Evolutionary conservation across 2,113 vertebrate genomes (phyloP), one percentile per base, ranked within the genome.

Genomic region (Capreolus pygargus): DNA sequence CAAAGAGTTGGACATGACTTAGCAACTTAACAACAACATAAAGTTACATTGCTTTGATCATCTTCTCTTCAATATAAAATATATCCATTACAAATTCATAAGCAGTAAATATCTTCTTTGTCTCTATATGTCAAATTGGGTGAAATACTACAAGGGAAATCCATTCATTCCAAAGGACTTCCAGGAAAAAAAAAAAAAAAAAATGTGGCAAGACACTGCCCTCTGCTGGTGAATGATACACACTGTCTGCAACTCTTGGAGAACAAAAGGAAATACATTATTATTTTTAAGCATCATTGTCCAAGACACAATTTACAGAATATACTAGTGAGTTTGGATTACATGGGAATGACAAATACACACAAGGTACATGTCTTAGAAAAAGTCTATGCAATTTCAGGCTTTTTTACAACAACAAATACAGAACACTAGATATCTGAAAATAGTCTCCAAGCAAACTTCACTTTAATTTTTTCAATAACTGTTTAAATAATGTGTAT

Each of bases 181-280:
- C 3, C 8, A 16, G 61, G 86, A 91, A 30, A 33, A 81, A 33
- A 17, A 30, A 30, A n/a, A 64, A 33, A 13, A 64, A 98, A 97
- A 97, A 86, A 2, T 52, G 95, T 95, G 81, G 98, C 94, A 91
- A 97, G 89, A 97, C 58, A 98, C 91, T 98, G 98, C 98, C 98
- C 98, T 99, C 98, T 99, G 87, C 98, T 99, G 99, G 98, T 90
- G 8, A 98, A 96, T 36, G 79, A 54, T 33, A 97, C 64, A 97
- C 97, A 98, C 1, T 88, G 55, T 45, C 79, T 60, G 94, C 52
- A 95, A 98, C 96, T 96, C 10, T 91, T 58, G 50, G 23, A 84
- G 43, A 84, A 95, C 27, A 78, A 93, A 89, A 94, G 52, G 12
- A 96, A 76, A 94, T 25, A 36, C 9, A 76, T 90, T 76, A 67